Conservation (phyloP, 2,888 invertebrate genomes). For the Ferrisia virgata region DNA sequence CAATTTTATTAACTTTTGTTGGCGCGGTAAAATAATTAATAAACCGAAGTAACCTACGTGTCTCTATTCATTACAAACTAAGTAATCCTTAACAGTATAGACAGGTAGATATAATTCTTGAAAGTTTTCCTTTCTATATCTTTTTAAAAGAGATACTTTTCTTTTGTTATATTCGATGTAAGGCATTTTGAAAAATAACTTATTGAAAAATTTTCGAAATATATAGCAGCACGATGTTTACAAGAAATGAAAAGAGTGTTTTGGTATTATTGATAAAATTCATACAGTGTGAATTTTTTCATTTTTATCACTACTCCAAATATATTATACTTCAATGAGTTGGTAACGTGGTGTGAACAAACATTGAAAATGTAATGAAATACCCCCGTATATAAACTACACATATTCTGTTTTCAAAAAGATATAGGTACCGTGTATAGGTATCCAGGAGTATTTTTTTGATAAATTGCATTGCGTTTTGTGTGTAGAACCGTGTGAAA, state of each 20-base stretch:
- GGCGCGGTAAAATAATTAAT: not conserved
- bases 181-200: conserved; percentile 12
- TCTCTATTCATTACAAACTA: conserved; percentile 4
- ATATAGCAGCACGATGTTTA: not conserved
- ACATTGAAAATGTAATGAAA: not conserved
- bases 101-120: not conserved
- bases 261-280: conserved; percentile 12
- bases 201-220: conserved; percentile 2
- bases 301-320: not conserved
- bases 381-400: not conserved
- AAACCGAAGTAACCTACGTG: not conserved
- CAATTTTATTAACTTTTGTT: conserved; percentile 16
- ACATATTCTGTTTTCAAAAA: not conserved
- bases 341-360: conserved; percentile 8
- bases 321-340: conserved; percentile 7
- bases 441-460: not conserved
- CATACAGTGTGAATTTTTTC: conserved; percentile 19
- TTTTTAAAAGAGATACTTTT: not conserved
- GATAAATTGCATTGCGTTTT: not conserved
- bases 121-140: not conserved
- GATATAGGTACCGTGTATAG: not conserved
- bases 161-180: not conserved
- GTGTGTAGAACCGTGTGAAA: not conserved
- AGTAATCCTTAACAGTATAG: not conserved
- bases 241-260: conserved; percentile 8